A percentile compares a stretch with the other conserved stretches of the same genome.
Conservation (phyloP, 2,113 vertebrate species). For the Mystacornis crossleyi region DNA sequence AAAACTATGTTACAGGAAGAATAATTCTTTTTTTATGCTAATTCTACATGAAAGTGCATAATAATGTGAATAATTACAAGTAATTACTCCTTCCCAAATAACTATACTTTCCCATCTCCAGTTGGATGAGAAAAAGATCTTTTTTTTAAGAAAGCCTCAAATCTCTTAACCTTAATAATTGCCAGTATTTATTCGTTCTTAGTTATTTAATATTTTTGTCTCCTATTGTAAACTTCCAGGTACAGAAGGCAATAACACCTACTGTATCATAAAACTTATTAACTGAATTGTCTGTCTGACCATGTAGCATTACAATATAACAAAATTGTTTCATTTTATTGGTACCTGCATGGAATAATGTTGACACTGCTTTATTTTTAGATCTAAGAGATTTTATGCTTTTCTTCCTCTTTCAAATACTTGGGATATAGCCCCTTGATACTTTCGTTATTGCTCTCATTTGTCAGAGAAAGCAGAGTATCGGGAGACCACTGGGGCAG, state of each 20-base stretch:
- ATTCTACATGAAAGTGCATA: neutral
- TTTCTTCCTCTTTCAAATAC: neutral
- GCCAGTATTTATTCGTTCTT: neutral
- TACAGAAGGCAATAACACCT: neutral
- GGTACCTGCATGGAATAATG: neutral
- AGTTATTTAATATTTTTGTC: neutral
- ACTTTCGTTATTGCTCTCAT: neutral
- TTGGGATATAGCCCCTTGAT: fast-evolving
- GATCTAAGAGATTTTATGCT: neutral
- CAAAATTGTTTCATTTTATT: neutral
- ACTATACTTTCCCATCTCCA: neutral
- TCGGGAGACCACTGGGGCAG: neutral
- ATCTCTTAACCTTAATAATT: neutral
- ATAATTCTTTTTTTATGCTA: neutral
- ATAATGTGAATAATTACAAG: neutral
- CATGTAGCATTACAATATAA: neutral
- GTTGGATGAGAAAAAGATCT: neutral
- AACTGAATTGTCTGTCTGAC: neutral
- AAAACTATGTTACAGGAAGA: neutral
- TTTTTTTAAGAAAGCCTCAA: neutral
- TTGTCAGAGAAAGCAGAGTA: neutral
- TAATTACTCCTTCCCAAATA: neutral
- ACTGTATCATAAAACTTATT: neutral
- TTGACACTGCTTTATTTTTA: neutral
- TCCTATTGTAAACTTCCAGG: neutral